Conservation (phyloP, 1,140 invertebrate genomes). For the Drosophila sp. region DNA sequence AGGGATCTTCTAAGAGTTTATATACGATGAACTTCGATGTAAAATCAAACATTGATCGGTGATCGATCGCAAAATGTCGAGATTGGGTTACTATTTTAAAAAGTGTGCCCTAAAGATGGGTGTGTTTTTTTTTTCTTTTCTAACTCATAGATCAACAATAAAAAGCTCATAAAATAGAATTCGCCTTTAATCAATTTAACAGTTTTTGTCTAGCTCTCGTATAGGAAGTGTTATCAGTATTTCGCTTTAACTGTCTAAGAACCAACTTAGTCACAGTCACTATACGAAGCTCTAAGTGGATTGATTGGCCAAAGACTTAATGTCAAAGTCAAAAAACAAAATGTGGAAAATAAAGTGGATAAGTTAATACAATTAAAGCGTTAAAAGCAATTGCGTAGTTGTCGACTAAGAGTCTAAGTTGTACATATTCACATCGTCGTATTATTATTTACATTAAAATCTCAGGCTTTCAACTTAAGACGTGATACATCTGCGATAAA, state of each 20-base stretch:
- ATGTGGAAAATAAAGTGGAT: constrained; percentile 1
- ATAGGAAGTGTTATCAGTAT: neutral
- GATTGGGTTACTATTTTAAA: no score
- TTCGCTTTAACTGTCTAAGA: neutral
- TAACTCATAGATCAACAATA: no score
- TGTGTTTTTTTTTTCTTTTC: no score
- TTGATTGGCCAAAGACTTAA: neutral
- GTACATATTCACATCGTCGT: neutral
- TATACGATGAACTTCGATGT: no score
- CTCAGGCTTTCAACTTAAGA: neutral
- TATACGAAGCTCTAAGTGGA: neutral
- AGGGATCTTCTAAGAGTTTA: neutral
- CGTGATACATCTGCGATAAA: constrained; percentile 10
- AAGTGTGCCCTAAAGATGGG: no score
- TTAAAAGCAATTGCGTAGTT: neutral
- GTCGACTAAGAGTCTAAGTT: neutral
- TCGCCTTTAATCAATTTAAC: no score
- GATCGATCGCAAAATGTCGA: no score
- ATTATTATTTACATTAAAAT: neutral
- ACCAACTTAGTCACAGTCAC: neutral
- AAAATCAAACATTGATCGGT: no score
- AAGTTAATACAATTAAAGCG: constrained; percentile 8
- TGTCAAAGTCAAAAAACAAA: neutral
- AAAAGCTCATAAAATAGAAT: no score
- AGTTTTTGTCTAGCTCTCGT: no score